phyloP scores from a whole-genome alignment of 2,113 vertebrate genomes.

The Erpornis zantholeuca region DNA sequence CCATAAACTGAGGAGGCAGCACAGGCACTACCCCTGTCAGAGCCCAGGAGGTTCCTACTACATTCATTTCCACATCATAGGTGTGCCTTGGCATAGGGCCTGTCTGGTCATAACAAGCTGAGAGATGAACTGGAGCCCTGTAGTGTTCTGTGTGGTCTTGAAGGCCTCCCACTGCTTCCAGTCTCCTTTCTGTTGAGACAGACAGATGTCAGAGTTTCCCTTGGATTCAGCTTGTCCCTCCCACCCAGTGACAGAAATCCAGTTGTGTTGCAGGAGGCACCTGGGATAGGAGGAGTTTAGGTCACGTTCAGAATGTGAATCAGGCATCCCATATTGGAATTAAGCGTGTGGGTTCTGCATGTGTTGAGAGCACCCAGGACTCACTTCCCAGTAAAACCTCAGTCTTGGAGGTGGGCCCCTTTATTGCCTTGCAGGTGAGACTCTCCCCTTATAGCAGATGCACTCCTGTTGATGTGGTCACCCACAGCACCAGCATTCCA shows the following conservation, averaged over 20 bases:
- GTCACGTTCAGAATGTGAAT: neutral
- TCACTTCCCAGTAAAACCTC: neutral
- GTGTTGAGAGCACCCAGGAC: neutral
- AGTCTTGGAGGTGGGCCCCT: neutral
- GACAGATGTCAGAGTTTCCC: neutral
- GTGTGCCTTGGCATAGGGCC: neutral
- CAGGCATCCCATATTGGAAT: neutral
- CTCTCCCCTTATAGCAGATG: neutral
- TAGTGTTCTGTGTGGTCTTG: neutral
- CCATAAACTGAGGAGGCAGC: neutral
- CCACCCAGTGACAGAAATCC: neutral
- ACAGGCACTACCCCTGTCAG: neutral
- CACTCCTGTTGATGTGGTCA: neutral
- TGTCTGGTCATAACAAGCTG: neutral
- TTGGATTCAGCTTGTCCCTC: neutral
- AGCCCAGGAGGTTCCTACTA: neutral
- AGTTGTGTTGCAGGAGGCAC: neutral
- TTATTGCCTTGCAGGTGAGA: neutral
- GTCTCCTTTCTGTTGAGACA: neutral
- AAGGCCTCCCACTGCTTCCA: neutral
- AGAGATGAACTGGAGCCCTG: neutral
- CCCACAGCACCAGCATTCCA: neutral
- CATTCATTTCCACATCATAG: neutral
- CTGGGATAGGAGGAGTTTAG: neutral
- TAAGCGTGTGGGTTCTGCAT: neutral